Conservation (phyloP, 2,888 invertebrate species). For the Brachyopa scutellaris region DNA sequence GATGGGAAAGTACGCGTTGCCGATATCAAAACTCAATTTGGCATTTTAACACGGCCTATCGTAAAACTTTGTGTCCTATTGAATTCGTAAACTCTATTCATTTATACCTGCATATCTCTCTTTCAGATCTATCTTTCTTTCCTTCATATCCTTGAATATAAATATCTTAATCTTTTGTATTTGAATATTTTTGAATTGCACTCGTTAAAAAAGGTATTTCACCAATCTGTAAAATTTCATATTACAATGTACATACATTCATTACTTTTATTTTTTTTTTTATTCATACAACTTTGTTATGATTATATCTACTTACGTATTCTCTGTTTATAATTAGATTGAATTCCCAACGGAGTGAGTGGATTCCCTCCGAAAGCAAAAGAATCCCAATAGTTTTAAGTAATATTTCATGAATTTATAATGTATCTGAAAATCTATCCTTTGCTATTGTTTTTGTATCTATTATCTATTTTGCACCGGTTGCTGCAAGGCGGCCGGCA, state of each 20-base stretch:
- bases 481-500: too few species aligned
- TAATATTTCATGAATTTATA: neutral
- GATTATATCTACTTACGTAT: neutral
- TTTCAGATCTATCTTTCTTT: neutral
- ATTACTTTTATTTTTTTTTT: too few species aligned
- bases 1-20: slow-evolving; percentile 18
- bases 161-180: neutral
- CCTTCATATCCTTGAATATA: neutral
- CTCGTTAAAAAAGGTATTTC: too few species aligned
- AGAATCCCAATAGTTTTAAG: slow-evolving; percentile 16
- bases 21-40: slow-evolving; percentile 5
- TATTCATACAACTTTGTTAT: too few species aligned
- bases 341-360: slow-evolving; percentile 17
- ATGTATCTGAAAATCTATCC: neutral
- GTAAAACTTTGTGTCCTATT: slow-evolving; percentile 1
- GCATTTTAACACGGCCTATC: slow-evolving; percentile 25
- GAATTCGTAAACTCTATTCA: too few species aligned
- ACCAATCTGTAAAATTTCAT: too few species aligned
- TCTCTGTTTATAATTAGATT: too few species aligned
- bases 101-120: neutral
- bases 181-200: neutral
- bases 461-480: neutral
- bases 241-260: too few species aligned
- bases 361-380: slow-evolving; percentile 1
- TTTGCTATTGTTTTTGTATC: neutral